Base-by-base conservation (phyloP, 1,140 invertebrate species). In the Drosophila eugracilis region DNA sequence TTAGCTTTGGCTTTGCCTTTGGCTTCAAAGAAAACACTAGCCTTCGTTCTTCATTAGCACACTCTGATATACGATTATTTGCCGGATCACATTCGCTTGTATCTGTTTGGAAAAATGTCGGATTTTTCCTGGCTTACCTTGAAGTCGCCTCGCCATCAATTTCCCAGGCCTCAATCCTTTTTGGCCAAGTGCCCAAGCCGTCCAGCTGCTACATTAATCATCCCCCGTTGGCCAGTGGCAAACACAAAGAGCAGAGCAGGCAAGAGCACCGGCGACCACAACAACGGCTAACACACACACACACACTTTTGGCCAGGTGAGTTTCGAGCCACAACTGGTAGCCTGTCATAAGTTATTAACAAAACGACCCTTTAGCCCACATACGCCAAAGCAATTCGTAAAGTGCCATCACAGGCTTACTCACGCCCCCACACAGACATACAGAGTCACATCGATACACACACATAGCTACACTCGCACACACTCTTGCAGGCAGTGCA, bases 301-400 rank as follows among this genome's bases (percentile, higher is more conserved):
- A 70, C 41, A 30, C 24, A 26, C 21, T 37, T 49, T 54, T 50
- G 57, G 34, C 52, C 37, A 42, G 48, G 47, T 41, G 9, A 39
- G 50, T 24, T 49, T 24, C n/a, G 32, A 24, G 49, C 45, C 44
- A 21, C 1, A 37, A 15, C 52, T 42, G 52, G 49, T 55, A 53
- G 67, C 73, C 83, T 86, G 73, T 81, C 81, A 86, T 86, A 85
- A 88, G 77, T 85, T 85, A 86, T 85, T 85, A 85, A 85, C 67
- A 74, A 88, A 79, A 77, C 73, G 69, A 74, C 72, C 76, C 66
- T 74, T 54, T 54, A 66, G 66, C 62, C 74, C 58, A 84, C 75
- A 72, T 69, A 70, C 45, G 81, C 60, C 66, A 65, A 76, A 76
- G 60, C 77, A 86, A 85, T 85, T 63, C 77, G 65, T 78, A 77